Percentiles rank a stretch among this genome's conserved stretches.
These are phyloP conservation scores for Pundamilia nyererei DNA, from an alignment of 2,113 vertebrate species.

Conservation along the genomic window DNA sequence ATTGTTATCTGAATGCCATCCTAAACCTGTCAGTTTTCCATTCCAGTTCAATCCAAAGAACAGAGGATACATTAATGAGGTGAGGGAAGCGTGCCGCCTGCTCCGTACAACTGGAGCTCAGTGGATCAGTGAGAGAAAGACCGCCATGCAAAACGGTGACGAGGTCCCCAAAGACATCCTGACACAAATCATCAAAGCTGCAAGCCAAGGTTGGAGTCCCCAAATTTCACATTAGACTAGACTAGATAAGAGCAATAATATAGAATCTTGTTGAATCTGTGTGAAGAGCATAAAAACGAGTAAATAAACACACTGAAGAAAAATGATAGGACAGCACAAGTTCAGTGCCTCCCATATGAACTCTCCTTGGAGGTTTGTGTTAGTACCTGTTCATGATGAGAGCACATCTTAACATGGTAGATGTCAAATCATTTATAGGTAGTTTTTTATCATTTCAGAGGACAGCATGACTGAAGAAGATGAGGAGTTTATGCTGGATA, in stretches of 20 bases:
- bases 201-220: constrained; percentile 37
- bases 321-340: background rate
- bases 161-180: constrained; percentile 81
- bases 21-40: background rate
- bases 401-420: background rate
- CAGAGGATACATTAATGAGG: constrained; percentile 69
- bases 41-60: constrained; percentile 74
- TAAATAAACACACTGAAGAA: background rate
- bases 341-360: background rate
- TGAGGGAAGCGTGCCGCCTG: constrained; percentile 70
- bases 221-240: background rate
- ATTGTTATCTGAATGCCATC: background rate
- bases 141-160: constrained; percentile 73
- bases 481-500: constrained; percentile 84
- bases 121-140: constrained; percentile 76
- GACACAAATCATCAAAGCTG: constrained; percentile 82
- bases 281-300: background rate
- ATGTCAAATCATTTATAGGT: background rate
- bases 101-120: constrained; percentile 77
- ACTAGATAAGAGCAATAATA: background rate
- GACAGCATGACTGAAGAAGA: constrained; percentile 72
- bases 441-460: constrained; percentile 53
- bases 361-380: background rate
- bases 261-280: background rate
- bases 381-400: background rate